Evolutionary conservation across 2,888 invertebrate species (phyloP).

Genomic region (Ectropis crepuscularia): DNA sequence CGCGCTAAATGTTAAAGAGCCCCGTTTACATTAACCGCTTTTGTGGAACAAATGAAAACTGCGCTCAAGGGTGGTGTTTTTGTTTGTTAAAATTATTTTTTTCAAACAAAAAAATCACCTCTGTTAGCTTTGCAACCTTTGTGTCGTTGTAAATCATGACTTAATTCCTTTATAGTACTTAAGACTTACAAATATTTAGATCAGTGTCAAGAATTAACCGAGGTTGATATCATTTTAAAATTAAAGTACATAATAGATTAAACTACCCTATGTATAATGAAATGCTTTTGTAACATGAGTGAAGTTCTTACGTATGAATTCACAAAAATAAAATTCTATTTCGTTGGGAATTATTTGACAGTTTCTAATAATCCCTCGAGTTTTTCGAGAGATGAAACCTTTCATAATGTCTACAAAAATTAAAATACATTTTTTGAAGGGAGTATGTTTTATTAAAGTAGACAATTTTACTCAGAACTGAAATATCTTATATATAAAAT

Average conservation of each 20-base stretch:
- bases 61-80: conserved; percentile 63
- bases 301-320: background rate
- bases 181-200: too few relatives aligned
- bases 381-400: background rate
- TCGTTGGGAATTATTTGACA: background rate
- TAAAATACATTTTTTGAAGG: conserved; percentile 2
- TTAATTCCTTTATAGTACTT: background rate
- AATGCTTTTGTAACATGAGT: too few relatives aligned
- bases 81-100: conserved; percentile 57
- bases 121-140: conserved; percentile 27
- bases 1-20: conserved; percentile 73
- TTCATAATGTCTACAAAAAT: conserved; percentile 1
- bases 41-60: conserved; percentile 75
- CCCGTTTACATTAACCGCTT: conserved; percentile 73
- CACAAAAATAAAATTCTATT: background rate
- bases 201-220: too few relatives aligned
- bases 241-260: too few relatives aligned
- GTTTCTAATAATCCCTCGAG: background rate
- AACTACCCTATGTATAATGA: too few relatives aligned
- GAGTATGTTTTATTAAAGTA: conserved; percentile 4
- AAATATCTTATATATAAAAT: too few relatives aligned
- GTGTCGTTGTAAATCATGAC: conserved; percentile 11
- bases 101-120: conserved; percentile 44
- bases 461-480: background rate
- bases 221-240: too few relatives aligned